Base-by-base conservation (phyloP, 1,140 invertebrate species). In the Glossosoma conforme region DNA sequence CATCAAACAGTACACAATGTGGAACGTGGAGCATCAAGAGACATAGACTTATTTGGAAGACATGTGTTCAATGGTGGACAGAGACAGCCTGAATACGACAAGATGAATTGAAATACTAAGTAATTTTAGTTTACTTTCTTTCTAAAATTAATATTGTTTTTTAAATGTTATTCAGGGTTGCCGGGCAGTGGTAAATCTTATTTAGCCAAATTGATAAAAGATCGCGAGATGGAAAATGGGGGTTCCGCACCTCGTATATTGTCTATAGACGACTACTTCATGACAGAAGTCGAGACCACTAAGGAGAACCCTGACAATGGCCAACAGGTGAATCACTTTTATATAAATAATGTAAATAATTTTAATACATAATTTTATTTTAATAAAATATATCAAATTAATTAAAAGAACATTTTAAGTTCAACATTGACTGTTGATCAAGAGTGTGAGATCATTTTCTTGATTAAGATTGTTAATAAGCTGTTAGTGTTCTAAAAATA, bases 191-290 rank as follows among this genome's bases (percentile, higher is more conserved):
- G 92, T 35, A 94, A 94, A 75, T 89, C 88, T 20, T 87, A 85
- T 70, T 76, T 91, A 59, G 87, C 89, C 2, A 92, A 91, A 75
- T 70, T 92, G 21, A 88, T 94, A 33, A 89, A 92, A 61, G 81
- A 91, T 80, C 77, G 72, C 66, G 75, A 78, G 67, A 69, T 77
- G 8, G 70, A 74, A 52, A 61, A 70, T 49, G 69, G 68, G 1
- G 67, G 68, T 2, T 82, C 84, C 50, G 88, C 86, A 32, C 87
- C 89, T 2, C 77, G 94, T 56, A 94, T 98, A 61, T 78, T 97
- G 43, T 93, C 89, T 54, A 79, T 98, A 32, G 93, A 98, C 71
- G 93, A 98, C 75, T 98, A 97, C 69, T 97, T 96, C 62, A 87
- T 96, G 72, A 83, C 87, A 35, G 93, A 97, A 75, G 81, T 84